Evolutionary conservation across 2,797 vertebrate species (phyloP).

Genomic region (Geotrypetes seraphini): DNA sequence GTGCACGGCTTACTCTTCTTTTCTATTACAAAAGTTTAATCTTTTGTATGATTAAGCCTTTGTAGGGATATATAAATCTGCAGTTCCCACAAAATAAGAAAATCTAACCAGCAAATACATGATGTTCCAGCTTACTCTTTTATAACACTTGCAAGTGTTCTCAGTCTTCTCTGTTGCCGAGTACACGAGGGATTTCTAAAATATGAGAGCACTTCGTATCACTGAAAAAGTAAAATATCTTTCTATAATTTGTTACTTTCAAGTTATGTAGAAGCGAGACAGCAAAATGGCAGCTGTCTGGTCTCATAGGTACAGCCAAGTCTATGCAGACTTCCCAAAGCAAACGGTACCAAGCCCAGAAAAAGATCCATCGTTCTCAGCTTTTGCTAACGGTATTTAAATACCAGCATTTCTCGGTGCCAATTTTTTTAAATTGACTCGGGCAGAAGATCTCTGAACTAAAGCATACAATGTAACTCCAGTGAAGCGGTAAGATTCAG

Average conservation of each 20-base stretch:
- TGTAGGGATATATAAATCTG: background rate
- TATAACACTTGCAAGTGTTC: too few relatives aligned
- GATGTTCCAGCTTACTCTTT: too few relatives aligned
- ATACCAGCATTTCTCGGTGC: background rate
- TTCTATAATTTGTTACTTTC: too few relatives aligned
- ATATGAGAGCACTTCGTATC: too few relatives aligned
- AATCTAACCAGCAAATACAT: background rate
- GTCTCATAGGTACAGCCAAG: background rate
- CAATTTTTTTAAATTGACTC: too few relatives aligned
- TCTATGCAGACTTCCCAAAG: background rate
- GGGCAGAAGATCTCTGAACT: background rate
- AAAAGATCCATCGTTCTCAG: fast-evolving
- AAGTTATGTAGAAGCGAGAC: background rate
- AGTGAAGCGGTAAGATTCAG: background rate
- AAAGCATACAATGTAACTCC: background rate
- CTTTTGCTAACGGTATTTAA: background rate
- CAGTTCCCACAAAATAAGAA: too few relatives aligned
- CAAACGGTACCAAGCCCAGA: too few relatives aligned
- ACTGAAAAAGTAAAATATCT: too few relatives aligned
- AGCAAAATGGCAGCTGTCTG: background rate
- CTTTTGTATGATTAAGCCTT: background rate
- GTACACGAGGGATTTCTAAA: too few relatives aligned
- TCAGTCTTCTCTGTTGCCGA: too few relatives aligned
- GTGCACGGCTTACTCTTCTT: too few relatives aligned
- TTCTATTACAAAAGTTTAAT: too few relatives aligned